A percentile compares a stretch with the other conserved stretches of the same genome.
phyloP scores from a whole-genome alignment of 2,888 invertebrate species.

The Uloborus plumipes region DNA sequence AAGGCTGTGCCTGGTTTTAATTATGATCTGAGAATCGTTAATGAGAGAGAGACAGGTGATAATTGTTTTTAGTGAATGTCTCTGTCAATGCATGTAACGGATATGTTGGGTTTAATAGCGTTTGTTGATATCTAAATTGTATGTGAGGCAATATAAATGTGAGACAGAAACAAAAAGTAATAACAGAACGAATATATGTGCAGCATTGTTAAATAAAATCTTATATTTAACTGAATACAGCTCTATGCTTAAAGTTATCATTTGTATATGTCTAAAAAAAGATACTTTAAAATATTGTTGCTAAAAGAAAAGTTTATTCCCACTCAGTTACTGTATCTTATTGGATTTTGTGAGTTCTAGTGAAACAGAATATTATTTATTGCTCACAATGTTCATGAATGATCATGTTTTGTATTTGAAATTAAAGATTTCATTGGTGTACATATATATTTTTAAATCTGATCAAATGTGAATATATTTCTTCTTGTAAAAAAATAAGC shows the following conservation, averaged over 20 bases:
- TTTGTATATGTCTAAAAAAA: slow-evolving; percentile 17
- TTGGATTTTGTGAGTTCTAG: slow-evolving; percentile 26
- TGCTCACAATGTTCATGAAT: slow-evolving; percentile 35
- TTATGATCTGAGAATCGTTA: no score
- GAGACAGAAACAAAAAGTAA: no score
- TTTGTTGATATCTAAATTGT: no score
- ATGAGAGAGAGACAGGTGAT: no score
- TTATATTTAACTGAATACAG: background rate
- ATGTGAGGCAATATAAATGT: no score
- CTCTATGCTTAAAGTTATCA: background rate
- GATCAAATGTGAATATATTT: slow-evolving; percentile 60
- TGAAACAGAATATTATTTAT: slow-evolving; percentile 41
- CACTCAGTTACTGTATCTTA: slow-evolving; percentile 35
- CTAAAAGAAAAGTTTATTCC: slow-evolving; percentile 21
- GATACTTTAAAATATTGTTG: slow-evolving; percentile 30
- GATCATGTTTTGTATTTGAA: slow-evolving; percentile 46
- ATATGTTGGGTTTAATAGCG: no score
- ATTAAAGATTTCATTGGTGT: slow-evolving; percentile 49
- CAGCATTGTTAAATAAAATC: background rate
- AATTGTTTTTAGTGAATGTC: no score
- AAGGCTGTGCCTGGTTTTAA: no score
- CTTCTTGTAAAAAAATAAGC: slow-evolving; percentile 45
- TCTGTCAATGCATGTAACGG: no score
- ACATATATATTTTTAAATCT: slow-evolving; percentile 61
- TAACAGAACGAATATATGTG: background rate